Evolutionary conservation across 2,797 vertebrate genomes (phyloP).

Genomic region (Manis crassicaudata): DNA sequence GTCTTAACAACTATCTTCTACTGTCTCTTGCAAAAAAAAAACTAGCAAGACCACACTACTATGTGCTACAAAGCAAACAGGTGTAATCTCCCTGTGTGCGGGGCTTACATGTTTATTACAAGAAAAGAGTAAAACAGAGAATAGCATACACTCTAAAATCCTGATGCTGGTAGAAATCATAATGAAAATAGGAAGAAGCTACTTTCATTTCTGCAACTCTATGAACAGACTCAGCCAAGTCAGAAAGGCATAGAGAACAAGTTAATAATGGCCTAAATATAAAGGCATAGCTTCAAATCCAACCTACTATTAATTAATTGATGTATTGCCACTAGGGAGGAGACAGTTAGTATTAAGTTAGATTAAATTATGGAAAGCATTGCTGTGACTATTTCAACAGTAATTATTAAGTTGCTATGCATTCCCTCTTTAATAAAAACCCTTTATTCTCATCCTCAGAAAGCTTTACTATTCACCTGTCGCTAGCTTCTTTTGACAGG

Average conservation of each 20-base stretch:
- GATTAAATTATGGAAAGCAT: constrained; percentile 73
- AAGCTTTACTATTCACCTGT: constrained; percentile 63
- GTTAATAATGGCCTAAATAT: constrained; percentile 69
- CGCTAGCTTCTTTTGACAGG: constrained; percentile 72
- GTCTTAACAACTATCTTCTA: neutral
- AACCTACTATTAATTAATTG: constrained; percentile 81
- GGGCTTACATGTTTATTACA: neutral
- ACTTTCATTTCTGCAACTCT: neutral
- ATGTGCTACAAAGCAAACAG: neutral
- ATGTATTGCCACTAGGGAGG: constrained; percentile 76
- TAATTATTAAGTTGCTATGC: constrained; percentile 71
- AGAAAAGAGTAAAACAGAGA: neutral
- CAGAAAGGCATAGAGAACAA: constrained; percentile 44
- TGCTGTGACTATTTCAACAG: constrained; percentile 79
- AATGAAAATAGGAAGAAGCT: constrained; percentile 12
- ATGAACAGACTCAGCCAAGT: neutral
- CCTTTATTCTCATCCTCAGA: constrained; percentile 47
- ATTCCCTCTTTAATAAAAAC: constrained; percentile 62
- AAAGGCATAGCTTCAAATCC: constrained; percentile 61
- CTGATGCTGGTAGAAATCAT: neutral
- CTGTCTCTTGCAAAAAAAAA: neutral
- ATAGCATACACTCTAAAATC: neutral
- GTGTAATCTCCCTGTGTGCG: neutral
- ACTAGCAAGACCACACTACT: neutral
- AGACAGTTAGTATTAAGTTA: constrained; percentile 68